Conservation (phyloP, 2,797 vertebrate genomes). For the Chaenodraco wilsoni region DNA sequence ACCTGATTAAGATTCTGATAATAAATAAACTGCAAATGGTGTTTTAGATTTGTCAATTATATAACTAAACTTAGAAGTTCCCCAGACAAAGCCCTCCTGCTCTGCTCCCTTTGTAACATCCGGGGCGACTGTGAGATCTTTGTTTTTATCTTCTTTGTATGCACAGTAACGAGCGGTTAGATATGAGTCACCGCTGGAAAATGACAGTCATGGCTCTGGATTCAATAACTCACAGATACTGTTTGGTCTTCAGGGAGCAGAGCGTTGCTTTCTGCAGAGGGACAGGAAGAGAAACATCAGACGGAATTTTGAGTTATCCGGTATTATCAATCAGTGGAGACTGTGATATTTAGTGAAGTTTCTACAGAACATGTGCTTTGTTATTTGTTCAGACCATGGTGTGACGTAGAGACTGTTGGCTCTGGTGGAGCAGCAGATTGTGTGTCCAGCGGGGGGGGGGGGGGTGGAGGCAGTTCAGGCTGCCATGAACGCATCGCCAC, state of each 20-base stretch:
- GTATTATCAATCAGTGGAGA: background rate
- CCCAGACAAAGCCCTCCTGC: background rate
- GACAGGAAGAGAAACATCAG: conserved; percentile 5
- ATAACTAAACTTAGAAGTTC: background rate
- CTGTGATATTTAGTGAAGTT: background rate
- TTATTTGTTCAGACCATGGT: background rate
- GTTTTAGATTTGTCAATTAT: conserved; percentile 5
- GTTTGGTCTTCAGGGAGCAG: conserved; percentile 26
- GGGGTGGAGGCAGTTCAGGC: conserved; percentile 30
- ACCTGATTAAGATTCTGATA: background rate
- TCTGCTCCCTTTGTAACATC: conserved; percentile 1
- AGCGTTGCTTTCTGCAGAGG: background rate
- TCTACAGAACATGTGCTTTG: background rate
- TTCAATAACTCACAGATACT: conserved; percentile 49
- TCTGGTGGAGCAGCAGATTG: conserved; percentile 62
- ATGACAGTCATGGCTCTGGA: conserved; percentile 42
- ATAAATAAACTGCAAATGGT: background rate
- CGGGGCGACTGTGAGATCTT: conserved; percentile 2
- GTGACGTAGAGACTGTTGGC: conserved; percentile 50
- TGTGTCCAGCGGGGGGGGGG: conserved; percentile 38
- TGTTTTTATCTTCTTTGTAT: conserved; percentile 30
- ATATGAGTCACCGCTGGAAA: conserved; percentile 59
- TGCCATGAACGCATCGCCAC: conserved; percentile 7
- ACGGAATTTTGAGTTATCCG: background rate
- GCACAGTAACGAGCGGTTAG: conserved; percentile 22